Percentiles rank a stretch among this genome's conserved stretches.
Conservation (phyloP, 2,888 invertebrate genomes). For the Imbricaverruca yamaguchii region DNA sequence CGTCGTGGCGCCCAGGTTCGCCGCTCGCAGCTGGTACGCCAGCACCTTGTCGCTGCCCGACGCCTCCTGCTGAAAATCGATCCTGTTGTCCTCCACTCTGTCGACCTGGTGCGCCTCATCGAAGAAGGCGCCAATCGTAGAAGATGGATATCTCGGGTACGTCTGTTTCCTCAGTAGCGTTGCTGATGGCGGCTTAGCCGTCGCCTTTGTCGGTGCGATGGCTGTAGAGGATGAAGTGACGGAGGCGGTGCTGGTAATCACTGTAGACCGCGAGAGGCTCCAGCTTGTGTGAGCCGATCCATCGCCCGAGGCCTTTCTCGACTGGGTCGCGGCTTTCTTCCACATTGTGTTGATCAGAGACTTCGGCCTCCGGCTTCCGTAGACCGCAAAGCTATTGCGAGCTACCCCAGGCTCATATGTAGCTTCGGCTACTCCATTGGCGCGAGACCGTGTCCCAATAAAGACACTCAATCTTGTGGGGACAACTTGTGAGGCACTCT, state of each 20-base stretch:
- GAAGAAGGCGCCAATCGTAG: neutral
- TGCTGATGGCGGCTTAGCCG: neutral
- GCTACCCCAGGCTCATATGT: too few relatives aligned
- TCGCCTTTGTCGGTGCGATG: neutral
- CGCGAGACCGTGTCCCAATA: too few relatives aligned
- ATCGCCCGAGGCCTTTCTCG: too few relatives aligned
- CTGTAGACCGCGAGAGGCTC: neutral
- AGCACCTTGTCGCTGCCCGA: conserved; percentile 10
- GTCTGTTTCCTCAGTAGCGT: neutral
- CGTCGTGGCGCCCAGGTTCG: neutral
- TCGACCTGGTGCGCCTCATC: neutral
- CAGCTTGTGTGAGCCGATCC: too few relatives aligned
- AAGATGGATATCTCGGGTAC: neutral
- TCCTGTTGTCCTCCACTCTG: neutral
- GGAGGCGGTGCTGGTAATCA: neutral
- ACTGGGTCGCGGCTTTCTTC: too few relatives aligned
- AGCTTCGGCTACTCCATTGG: too few relatives aligned
- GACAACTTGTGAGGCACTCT: too few relatives aligned
- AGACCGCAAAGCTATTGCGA: too few relatives aligned
- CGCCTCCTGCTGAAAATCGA: neutral
- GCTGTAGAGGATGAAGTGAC: neutral
- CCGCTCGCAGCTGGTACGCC: neutral
- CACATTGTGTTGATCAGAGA: too few relatives aligned
- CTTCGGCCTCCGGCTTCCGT: too few relatives aligned
- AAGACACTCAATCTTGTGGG: too few relatives aligned